Conservation (phyloP, 2,888 invertebrate species). For the Ophion ellenae region DNA sequence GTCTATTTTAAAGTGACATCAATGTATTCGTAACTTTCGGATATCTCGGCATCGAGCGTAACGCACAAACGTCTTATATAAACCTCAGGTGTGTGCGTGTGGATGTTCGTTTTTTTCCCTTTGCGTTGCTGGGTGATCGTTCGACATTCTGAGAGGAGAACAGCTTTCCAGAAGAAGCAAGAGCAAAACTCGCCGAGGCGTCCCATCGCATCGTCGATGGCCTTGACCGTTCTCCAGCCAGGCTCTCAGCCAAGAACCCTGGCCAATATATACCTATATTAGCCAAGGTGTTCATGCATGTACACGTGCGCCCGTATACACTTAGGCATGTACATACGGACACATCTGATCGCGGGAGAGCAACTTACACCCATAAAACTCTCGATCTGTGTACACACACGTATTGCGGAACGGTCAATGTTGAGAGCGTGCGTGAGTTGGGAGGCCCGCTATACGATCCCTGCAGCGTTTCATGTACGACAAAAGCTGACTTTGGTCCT, state of each 20-base stretch:
- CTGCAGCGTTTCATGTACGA: slow-evolving; percentile 15
- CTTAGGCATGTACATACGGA: slow-evolving; percentile 33
- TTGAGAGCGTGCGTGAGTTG: slow-evolving; percentile 21
- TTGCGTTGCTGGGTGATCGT: slow-evolving; percentile 38
- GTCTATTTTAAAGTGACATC: slow-evolving; percentile 6
- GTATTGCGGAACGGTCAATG: background rate
- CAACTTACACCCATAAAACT: slow-evolving; percentile 36
- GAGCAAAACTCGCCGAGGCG: slow-evolving; percentile 60
- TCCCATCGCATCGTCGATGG: slow-evolving; percentile 69
- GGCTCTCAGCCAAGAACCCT: slow-evolving; percentile 56
- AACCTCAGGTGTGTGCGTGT: background rate
- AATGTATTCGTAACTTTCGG: slow-evolving; percentile 17
- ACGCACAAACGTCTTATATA: background rate
- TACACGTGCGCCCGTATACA: background rate
- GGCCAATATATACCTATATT: slow-evolving; percentile 49
- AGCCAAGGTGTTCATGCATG: slow-evolving; percentile 12
- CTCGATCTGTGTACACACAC: slow-evolving; percentile 15
- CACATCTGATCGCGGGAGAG: slow-evolving; percentile 49
- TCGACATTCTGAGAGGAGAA: slow-evolving; percentile 46
- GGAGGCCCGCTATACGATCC: slow-evolving; percentile 46
- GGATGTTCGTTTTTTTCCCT: background rate
- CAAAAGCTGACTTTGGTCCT: slow-evolving; percentile 51
- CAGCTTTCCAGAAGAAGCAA: slow-evolving; percentile 56
- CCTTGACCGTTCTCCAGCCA: slow-evolving; percentile 75
- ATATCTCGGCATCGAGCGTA: slow-evolving; percentile 16